These are phyloP conservation scores for Salmo trutta DNA, from an alignment of 2,797 vertebrate genomes.

Conservation along the genomic window DNA sequence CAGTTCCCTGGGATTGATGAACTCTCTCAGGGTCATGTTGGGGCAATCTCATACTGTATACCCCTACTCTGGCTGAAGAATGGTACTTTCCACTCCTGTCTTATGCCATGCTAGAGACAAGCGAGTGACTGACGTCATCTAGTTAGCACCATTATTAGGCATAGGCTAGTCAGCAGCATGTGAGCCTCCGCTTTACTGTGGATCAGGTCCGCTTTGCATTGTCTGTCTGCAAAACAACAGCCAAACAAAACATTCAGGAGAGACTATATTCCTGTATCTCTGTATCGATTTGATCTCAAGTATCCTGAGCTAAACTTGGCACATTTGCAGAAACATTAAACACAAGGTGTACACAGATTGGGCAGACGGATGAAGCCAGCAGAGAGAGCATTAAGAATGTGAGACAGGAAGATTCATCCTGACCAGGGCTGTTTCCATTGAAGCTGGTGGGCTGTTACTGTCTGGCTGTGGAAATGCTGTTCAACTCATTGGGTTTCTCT, in stretches of 20 bases:
- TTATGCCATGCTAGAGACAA: neutral
- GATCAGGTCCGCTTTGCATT: slow-evolving; percentile 39
- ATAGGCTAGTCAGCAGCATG: neutral
- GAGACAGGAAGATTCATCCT: neutral
- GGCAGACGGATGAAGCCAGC: neutral
- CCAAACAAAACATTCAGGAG: slow-evolving; percentile 25
- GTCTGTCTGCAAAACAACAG: slow-evolving; percentile 31
- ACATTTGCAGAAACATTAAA: slow-evolving; percentile 22
- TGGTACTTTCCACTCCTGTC: slow-evolving; percentile 3
- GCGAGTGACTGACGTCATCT: neutral
- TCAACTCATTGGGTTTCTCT: slow-evolving; percentile 33
- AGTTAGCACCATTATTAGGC: neutral
- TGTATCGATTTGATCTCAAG: slow-evolving; percentile 53
- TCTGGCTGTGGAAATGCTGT: slow-evolving; percentile 50
- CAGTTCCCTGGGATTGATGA: slow-evolving; percentile 1
- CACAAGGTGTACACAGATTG: slow-evolving; percentile 20
- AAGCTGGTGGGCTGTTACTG: slow-evolving; percentile 10
- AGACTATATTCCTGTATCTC: slow-evolving; percentile 24
- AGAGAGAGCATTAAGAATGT: slow-evolving; percentile 6
- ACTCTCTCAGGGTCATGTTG: slow-evolving; percentile 1
- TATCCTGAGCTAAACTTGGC: slow-evolving; percentile 52
- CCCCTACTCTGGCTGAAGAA: neutral
- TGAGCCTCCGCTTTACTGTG: slow-evolving; percentile 5
- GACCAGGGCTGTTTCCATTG: neutral
- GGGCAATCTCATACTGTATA: neutral